phyloP scores from a whole-genome alignment of 2,797 vertebrate genomes.

The Silurus aristotelis region DNA sequence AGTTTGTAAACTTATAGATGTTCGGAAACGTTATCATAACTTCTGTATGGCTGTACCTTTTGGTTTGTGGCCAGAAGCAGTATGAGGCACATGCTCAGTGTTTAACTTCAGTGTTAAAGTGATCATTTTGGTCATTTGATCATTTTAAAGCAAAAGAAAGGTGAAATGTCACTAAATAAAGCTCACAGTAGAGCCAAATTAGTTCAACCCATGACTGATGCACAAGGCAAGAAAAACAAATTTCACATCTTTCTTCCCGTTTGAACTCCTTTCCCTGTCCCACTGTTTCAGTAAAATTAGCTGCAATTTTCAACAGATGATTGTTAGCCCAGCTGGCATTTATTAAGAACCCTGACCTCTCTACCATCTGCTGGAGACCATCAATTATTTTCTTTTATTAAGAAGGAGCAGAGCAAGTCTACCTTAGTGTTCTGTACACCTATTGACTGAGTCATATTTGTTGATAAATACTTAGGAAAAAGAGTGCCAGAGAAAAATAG shows the following conservation, averaged over 20 bases:
- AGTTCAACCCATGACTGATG: constrained; percentile 1
- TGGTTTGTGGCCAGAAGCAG: background rate
- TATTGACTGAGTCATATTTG: constrained; percentile 51
- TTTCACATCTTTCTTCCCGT: background rate
- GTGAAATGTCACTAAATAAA: background rate
- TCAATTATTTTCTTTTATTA: constrained; percentile 54
- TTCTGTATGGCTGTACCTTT: background rate
- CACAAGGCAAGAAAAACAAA: background rate
- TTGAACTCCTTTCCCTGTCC: constrained; percentile 9
- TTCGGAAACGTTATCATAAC: background rate
- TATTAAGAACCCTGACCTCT: constrained; percentile 49
- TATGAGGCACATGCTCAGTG: background rate
- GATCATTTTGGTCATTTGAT: background rate
- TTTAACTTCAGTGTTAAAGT: background rate
- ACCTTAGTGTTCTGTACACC: constrained; percentile 31
- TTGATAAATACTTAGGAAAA: constrained; percentile 43
- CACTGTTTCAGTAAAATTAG: constrained; percentile 31
- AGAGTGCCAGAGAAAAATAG: constrained; percentile 13
- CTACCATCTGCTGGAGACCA: constrained; percentile 37
- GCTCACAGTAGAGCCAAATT: background rate
- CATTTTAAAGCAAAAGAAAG: background rate
- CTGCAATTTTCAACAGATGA: constrained; percentile 28
- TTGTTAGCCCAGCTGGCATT: constrained; percentile 38
- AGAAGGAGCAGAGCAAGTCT: constrained; percentile 32
- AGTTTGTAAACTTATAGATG: background rate